Evolutionary conservation across 2,113 vertebrate genomes (phyloP).

Genomic region (Heliornis fulica): DNA sequence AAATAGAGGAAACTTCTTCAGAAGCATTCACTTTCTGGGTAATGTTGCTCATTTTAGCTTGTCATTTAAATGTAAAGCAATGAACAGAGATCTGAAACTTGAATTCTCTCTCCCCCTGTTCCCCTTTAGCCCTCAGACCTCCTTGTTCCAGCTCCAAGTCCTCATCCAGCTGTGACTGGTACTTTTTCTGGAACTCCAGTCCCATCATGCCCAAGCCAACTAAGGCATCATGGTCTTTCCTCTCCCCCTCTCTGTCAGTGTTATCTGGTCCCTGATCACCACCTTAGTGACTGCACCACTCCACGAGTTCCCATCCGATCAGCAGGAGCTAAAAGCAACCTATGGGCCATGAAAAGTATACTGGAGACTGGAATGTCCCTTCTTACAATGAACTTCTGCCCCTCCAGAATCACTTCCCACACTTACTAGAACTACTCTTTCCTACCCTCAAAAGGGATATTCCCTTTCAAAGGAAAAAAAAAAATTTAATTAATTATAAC

Average conservation of each 20-base stretch:
- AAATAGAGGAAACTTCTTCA: neutral
- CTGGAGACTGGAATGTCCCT: neutral
- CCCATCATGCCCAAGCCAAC: neutral
- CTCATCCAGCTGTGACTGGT: neutral
- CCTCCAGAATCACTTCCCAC: neutral
- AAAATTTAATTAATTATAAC: neutral
- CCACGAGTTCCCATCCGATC: neutral
- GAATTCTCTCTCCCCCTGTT: neutral
- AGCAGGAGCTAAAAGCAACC: neutral
- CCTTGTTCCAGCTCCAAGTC: neutral
- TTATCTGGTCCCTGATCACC: neutral
- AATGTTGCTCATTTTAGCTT: neutral
- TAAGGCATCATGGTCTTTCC: neutral
- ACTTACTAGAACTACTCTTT: neutral
- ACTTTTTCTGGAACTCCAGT: neutral
- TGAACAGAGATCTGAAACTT: neutral
- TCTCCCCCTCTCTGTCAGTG: neutral
- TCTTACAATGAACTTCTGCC: neutral
- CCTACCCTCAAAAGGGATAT: neutral
- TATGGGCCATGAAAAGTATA: neutral
- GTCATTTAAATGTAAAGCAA: conserved; percentile 8
- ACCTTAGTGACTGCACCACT: neutral
- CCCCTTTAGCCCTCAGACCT: neutral
- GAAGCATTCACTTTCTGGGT: neutral
- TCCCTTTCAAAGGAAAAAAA: neutral